Base-by-base conservation (phyloP, 2,113 vertebrate genomes). In the Brachyistius frenatus region DNA sequence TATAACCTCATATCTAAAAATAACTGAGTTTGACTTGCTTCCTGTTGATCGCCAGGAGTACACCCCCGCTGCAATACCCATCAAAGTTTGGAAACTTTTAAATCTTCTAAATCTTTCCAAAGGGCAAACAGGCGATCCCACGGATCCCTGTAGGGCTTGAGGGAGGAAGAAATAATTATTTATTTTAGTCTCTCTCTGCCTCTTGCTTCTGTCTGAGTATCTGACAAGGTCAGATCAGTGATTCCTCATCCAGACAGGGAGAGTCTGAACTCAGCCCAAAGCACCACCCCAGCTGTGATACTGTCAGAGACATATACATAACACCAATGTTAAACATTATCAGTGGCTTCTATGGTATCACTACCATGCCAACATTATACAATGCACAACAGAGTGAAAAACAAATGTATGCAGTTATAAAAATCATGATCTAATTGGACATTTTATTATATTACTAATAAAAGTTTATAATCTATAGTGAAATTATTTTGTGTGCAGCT, bases 171-270 rank as follows among this genome's bases (percentile, higher is more conserved):
- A 74, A 69, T 68, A 31, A 63, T 50, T 6, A 60, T 62, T 55
- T 66, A 31, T 36, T 44, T 53, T 15, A 39, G n/a, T 36, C 44
- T 58, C 14, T 52, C 49, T 47, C 60, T 56, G 41, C 52, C 33
- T 67, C 63, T 7, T 23, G 31, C 30, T 15, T 55, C 57, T 49
- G 63, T 80, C 72, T 73, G 83, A 11, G 68, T 46, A 39, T 68
- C 39, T 83, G 60, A 78, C 68, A 67, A 78, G 77, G 81, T 77
- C 73, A 73, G 47, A 77, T 63, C 63, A 37, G 41, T 14, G 63
- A 69, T 73, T 69, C 67, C 57, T 76, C 67, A 14, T 13, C 80
- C 76, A 76, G 62, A 69, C 46, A 13, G 63, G 11, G 31, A 37
- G 37, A 76, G 67, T 63, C 39, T 60, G 53, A 62, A 35, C 31